phyloP scores from a whole-genome alignment of 2,113 vertebrate species.

The Saccopteryx bilineata region DNA sequence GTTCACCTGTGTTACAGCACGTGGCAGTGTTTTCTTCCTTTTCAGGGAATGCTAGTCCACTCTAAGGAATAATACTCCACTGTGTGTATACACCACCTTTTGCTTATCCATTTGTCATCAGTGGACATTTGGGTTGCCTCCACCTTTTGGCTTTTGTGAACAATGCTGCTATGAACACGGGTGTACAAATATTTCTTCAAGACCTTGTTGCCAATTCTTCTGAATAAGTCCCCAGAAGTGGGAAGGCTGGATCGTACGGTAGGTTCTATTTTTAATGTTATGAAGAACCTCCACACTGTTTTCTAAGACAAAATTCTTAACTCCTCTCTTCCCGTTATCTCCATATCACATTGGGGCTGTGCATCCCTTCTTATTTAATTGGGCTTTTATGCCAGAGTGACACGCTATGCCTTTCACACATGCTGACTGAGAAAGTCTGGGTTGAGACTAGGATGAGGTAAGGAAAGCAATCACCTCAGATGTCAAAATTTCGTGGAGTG shows the following conservation, averaged over 20 bases:
- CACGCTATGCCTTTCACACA: not conserved
- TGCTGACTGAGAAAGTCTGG: not conserved
- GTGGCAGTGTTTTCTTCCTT: not conserved
- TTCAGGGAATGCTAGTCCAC: not conserved
- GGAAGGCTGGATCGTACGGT: not conserved
- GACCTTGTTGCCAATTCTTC: not conserved
- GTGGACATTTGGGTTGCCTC: not conserved
- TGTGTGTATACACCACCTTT: not conserved
- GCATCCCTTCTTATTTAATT: not conserved
- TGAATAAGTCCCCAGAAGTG: not conserved
- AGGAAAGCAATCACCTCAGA: not conserved
- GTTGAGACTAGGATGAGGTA: not conserved
- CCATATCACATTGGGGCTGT: not conserved
- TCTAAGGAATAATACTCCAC: not conserved
- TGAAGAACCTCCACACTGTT: not conserved
- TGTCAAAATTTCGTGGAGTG: not conserved
- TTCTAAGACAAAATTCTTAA: not conserved
- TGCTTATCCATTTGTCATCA: not conserved
- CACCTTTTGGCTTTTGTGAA: not conserved
- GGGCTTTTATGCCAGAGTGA: not conserved
- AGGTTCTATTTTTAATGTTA: not conserved
- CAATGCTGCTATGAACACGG: not conserved
- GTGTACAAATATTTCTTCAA: not conserved
- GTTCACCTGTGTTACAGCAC: not conserved
- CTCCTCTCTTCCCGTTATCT: not conserved